phyloP scores from a whole-genome alignment of 1,140 invertebrate species.

The Drosophila yakuba region DNA sequence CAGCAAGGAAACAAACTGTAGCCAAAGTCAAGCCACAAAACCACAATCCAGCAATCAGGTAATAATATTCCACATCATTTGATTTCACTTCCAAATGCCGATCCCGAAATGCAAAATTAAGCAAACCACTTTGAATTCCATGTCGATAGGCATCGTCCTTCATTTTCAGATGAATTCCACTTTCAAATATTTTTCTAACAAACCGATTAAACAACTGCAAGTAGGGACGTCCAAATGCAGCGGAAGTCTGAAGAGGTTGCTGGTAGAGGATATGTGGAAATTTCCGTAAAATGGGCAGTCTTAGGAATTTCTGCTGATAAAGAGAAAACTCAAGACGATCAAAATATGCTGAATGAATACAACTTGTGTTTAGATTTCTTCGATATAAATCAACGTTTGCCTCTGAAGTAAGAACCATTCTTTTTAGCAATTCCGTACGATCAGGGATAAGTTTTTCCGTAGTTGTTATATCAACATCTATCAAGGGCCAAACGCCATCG shows the following conservation, averaged over 20 bases:
- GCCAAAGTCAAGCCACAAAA: slow-evolving; percentile 47
- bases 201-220: slow-evolving; percentile 64
- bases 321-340: slow-evolving; percentile 62
- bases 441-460: slow-evolving; percentile 37
- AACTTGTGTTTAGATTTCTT: slow-evolving; percentile 48
- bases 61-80: slow-evolving; percentile 63
- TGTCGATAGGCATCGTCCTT: slow-evolving; percentile 51
- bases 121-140: slow-evolving; percentile 56
- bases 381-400: slow-evolving; percentile 43
- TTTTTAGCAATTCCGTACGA: slow-evolving; percentile 37
- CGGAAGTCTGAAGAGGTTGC: slow-evolving; percentile 59
- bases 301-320: slow-evolving; percentile 63
- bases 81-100: slow-evolving; percentile 50
- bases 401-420: slow-evolving; percentile 35
- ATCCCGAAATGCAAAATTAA: slow-evolving; percentile 35
- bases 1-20: slow-evolving; percentile 24
- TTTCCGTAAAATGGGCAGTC: slow-evolving; percentile 51
- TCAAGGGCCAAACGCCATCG: slow-evolving; percentile 30
- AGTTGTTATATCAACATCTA: slow-evolving; percentile 23
- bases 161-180: slow-evolving; percentile 58
- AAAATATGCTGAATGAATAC: slow-evolving; percentile 51
- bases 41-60: slow-evolving; percentile 44
- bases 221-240: slow-evolving; percentile 49
- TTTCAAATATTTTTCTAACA: slow-evolving; percentile 57
- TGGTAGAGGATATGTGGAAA: slow-evolving; percentile 49